These are phyloP conservation scores for Geophilus truncorum DNA, from an alignment of 2,888 invertebrate species.

Conservation along the genomic window DNA sequence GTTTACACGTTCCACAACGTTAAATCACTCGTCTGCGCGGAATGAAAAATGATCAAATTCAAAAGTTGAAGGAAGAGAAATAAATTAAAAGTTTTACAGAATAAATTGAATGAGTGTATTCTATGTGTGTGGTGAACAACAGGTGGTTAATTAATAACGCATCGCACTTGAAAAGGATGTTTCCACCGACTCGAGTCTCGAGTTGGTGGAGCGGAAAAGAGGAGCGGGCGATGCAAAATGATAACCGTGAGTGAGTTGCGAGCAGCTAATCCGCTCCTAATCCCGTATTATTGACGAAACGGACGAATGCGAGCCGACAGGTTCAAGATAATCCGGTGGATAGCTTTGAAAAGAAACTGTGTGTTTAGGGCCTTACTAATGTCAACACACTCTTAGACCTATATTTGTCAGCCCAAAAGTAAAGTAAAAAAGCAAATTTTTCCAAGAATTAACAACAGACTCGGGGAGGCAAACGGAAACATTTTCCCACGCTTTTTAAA, in stretches of 20 bases:
- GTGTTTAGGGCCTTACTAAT: neutral
- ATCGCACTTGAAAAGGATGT: no score
- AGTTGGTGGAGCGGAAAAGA: neutral
- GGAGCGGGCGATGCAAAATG: neutral
- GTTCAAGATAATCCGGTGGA: neutral
- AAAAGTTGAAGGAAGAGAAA: no score
- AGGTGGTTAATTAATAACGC: no score
- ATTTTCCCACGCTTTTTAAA: neutral
- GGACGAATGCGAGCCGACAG: conserved; percentile 1
- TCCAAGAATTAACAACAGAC: conserved; percentile 13
- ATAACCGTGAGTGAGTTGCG: neutral
- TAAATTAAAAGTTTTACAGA: no score
- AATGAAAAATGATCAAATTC: no score
- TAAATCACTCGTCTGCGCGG: no score
- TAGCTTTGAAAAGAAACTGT: neutral
- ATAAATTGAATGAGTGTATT: no score
- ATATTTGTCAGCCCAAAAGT: neutral
- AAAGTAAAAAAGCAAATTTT: conserved; percentile 12
- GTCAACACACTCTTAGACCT: neutral
- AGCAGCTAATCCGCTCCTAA: neutral
- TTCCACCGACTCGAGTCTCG: no score
- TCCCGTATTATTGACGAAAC: neutral
- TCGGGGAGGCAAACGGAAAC: neutral
- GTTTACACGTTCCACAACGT: no score
- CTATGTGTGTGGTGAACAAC: no score